Evolutionary conservation across 1,140 invertebrate species (phyloP).

Genomic region (Musca domestica): DNA sequence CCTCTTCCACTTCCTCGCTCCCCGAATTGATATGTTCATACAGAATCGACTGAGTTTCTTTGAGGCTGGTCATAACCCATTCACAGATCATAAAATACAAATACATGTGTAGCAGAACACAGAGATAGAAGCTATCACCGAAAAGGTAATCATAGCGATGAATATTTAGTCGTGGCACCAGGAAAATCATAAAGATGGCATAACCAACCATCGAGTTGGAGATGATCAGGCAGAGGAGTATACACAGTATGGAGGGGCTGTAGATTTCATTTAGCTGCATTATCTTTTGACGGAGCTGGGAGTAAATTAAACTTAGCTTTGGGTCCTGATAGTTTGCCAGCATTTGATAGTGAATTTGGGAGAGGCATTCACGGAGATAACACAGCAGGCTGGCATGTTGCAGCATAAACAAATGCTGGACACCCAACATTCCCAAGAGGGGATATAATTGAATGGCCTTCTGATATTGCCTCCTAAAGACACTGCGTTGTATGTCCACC

Average conservation of each 20-base stretch:
- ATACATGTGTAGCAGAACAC: not conserved
- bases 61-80: not conserved
- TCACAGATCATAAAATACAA: not conserved
- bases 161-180: no score
- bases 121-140: not conserved
- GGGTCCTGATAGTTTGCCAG: not conserved
- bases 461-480: not conserved
- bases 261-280: not conserved
- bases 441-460: not conserved
- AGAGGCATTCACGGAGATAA: not conserved
- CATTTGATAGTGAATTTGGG: not conserved
- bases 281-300: not conserved
- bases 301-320: not conserved
- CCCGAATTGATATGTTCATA: not conserved
- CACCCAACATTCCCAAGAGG: not conserved
- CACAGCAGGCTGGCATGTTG: not conserved
- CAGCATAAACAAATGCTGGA: not conserved
- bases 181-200: not conserved
- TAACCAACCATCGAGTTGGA: conserved; percentile 9
- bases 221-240: not conserved
- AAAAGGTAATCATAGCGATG: not conserved
- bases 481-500: not conserved
- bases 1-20: no score
- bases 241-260: not conserved
- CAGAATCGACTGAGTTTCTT: not conserved